Conservation (phyloP, 2,797 vertebrate species). For the Gephyroberyx darwinii region DNA sequence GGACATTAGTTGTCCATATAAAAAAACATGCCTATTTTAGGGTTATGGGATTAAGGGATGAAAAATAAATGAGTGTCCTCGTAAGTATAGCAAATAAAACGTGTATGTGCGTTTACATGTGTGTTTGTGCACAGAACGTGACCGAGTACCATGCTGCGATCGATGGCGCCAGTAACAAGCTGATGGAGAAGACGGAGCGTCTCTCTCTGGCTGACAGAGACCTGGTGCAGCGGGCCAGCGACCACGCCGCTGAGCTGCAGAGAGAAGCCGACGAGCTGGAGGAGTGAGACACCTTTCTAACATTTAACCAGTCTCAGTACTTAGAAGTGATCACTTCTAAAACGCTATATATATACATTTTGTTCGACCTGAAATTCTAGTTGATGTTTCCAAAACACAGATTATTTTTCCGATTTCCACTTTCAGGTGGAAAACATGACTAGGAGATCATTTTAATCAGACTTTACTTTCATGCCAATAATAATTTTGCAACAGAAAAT, state of each 20-base stretch:
- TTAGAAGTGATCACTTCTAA: no score
- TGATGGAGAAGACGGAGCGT: slow-evolving; percentile 85
- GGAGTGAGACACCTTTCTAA: slow-evolving; percentile 78
- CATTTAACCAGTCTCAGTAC: no score
- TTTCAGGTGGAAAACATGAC: no score
- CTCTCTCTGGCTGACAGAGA: slow-evolving; percentile 85
- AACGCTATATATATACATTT: no score
- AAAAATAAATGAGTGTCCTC: background rate
- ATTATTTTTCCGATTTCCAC: no score
- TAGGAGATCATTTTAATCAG: no score
- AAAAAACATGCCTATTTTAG: no score
- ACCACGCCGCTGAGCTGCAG: slow-evolving; percentile 85
- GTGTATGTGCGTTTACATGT: background rate
- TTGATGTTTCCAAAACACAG: no score
- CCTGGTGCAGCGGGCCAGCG: slow-evolving; percentile 85
- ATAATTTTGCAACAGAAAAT: no score
- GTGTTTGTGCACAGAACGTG: slow-evolving; percentile 81
- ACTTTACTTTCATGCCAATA: no score
- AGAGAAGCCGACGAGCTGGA: slow-evolving; percentile 85
- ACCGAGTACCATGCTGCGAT: slow-evolving; percentile 90
- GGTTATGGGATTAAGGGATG: background rate
- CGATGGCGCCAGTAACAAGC: slow-evolving; percentile 87
- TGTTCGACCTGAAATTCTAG: no score
- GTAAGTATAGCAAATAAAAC: background rate
- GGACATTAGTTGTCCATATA: no score